These are phyloP conservation scores for Phrynosoma blainvillii DNA, from an alignment of 2,113 vertebrate genomes.

Conservation along the genomic window DNA sequence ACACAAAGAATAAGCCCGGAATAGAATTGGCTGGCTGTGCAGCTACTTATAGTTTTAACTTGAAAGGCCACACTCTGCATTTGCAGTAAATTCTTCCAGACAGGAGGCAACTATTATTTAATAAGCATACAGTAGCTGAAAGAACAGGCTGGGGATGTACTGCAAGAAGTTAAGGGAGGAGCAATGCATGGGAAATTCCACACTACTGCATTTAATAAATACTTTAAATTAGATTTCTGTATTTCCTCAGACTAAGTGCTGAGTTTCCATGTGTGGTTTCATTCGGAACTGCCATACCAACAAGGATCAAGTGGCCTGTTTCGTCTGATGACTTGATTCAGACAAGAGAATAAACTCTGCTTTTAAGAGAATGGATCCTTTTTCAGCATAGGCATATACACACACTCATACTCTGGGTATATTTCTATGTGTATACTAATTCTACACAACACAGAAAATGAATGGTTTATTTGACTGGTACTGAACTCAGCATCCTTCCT, in stretches of 20 bases:
- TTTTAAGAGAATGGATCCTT: neutral
- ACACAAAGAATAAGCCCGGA: neutral
- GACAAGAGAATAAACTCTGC: neutral
- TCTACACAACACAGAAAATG: neutral
- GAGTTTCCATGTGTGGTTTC: conserved; percentile 34
- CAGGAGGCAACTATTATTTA: conserved; percentile 7
- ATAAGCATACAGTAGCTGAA: conserved; percentile 13
- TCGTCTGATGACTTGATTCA: conserved; percentile 26
- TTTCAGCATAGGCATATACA: neutral
- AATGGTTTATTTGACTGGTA: neutral
- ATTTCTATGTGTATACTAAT: neutral
- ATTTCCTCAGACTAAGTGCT: conserved; percentile 9
- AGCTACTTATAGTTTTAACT: neutral
- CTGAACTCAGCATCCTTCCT: no score
- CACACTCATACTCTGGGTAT: no score
- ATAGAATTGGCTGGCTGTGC: neutral
- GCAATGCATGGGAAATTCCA: conserved; percentile 11
- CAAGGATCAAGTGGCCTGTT: neutral
- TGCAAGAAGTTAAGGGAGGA: neutral
- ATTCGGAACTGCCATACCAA: conserved; percentile 11
- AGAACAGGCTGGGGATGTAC: neutral
- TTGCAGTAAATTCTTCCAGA: conserved; percentile 18
- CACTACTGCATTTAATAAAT: conserved; percentile 25
- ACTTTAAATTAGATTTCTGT: conserved; percentile 28
- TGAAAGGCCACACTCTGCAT: neutral